Conservation (phyloP, 2,797 vertebrate species). For the Paedocypris micromegethes region DNA sequence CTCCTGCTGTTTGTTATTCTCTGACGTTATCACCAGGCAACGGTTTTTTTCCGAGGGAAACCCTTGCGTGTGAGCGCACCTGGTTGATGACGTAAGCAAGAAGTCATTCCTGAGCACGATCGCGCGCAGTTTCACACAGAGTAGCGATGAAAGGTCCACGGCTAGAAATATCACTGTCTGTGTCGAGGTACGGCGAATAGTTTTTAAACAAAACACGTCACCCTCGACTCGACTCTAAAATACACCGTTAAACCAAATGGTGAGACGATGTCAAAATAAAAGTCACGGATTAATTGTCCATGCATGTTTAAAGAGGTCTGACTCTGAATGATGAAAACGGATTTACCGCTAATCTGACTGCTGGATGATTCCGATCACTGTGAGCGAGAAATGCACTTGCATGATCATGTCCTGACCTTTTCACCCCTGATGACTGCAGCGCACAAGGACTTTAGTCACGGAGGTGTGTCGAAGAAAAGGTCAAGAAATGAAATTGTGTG, state of each 20-base stretch:
- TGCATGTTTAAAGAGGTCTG: too few species aligned
- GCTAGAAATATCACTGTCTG: too few species aligned
- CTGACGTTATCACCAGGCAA: slow-evolving; percentile 37
- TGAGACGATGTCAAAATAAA: too few species aligned
- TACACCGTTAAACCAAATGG: too few species aligned
- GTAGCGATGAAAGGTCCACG: too few species aligned
- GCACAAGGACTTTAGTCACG: not conserved
- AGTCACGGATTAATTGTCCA: too few species aligned
- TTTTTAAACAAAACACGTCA: too few species aligned
- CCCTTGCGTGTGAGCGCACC: slow-evolving; percentile 48
- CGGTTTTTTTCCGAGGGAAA: slow-evolving; percentile 44
- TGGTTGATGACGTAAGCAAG: slow-evolving; percentile 36
- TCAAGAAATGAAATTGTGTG: not conserved
- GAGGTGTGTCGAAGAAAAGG: not conserved
- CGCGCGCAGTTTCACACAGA: not conserved
- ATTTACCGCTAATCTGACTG: too few species aligned
- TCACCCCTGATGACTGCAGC: not conserved
- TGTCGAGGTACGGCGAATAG: too few species aligned
- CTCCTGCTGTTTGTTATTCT: slow-evolving; percentile 46
- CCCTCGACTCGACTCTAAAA: too few species aligned
- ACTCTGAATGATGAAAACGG: too few species aligned
- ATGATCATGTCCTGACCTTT: not conserved
- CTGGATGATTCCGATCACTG: too few species aligned
- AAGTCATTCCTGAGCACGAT: slow-evolving; percentile 25
- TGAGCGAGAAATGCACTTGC: not conserved